A percentile compares a stretch with the other conserved stretches of the same genome.
phyloP scores from a whole-genome alignment of 2,888 invertebrate species.

The Drosophila infuscata region DNA sequence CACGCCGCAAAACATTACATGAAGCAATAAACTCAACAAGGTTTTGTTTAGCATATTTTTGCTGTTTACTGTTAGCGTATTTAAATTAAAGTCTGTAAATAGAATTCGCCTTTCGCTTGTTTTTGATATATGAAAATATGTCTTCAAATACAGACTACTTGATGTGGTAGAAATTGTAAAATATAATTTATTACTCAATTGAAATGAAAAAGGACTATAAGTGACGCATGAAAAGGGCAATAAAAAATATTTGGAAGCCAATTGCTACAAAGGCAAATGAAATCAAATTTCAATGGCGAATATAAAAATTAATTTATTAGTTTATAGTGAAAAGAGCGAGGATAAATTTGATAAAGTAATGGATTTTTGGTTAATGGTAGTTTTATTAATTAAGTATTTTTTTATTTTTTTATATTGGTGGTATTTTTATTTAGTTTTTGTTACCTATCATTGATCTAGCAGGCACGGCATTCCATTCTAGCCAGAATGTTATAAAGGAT shows the following conservation, averaged over 20 bases:
- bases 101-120: slow-evolving; percentile 17
- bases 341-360: slow-evolving; percentile 37
- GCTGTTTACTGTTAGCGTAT: slow-evolving; percentile 27
- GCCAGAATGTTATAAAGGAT: slow-evolving; percentile 98
- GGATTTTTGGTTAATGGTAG: slow-evolving; percentile 18
- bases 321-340: slow-evolving; percentile 45
- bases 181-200: slow-evolving; percentile 37
- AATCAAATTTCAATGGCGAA: slow-evolving; percentile 59
- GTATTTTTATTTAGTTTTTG: slow-evolving; percentile 45
- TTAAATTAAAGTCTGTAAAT: slow-evolving; percentile 27
- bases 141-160: slow-evolving; percentile 32
- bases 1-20: slow-evolving; percentile 66
- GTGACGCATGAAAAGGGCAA: slow-evolving; percentile 49
- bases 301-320: slow-evolving; percentile 47
- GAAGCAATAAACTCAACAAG: slow-evolving; percentile 28
- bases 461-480: slow-evolving; percentile 98
- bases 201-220: slow-evolving; percentile 53
- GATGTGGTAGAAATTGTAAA: slow-evolving; percentile 26
- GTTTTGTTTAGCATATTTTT: slow-evolving; percentile 40
- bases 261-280: slow-evolving; percentile 67
- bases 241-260: slow-evolving; percentile 49
- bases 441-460: slow-evolving; percentile 98
- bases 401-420: slow-evolving; percentile 21
- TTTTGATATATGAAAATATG: slow-evolving; percentile 5
- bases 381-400: slow-evolving; percentile 25